Evolutionary conservation across 2,797 vertebrate genomes (phyloP).

Genomic region (Pyrocephalus nanus): DNA sequence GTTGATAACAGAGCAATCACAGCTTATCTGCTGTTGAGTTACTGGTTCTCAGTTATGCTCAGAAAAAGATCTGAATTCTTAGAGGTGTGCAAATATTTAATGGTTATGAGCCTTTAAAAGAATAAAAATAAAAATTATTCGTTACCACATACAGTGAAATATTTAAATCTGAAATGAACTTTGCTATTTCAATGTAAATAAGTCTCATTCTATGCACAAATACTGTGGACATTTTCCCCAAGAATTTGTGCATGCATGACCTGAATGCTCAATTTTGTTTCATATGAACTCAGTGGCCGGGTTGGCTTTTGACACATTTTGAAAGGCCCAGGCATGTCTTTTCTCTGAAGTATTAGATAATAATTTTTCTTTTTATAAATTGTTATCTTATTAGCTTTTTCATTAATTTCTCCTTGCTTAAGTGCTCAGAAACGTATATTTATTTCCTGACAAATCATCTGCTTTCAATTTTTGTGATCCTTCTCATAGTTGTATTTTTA

Average conservation of each 20-base stretch:
- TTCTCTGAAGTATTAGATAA: background rate
- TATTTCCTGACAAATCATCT: background rate
- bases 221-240: background rate
- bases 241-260: background rate
- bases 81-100: background rate
- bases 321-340: background rate
- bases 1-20: background rate
- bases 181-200: background rate
- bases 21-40: constrained; percentile 43
- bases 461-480: background rate
- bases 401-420: constrained; percentile 36
- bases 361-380: background rate
- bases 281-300: background rate
- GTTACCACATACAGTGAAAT: background rate
- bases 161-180: constrained; percentile 5
- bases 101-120: background rate
- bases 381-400: constrained; percentile 21
- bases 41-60: constrained; percentile 6
- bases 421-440: background rate
- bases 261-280: constrained; percentile 1
- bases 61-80: constrained; percentile 24
- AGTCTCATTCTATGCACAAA: background rate
- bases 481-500: background rate
- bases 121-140: background rate
- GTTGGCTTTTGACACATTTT: background rate